A percentile compares a stretch with the other conserved stretches of the same genome.
Evolutionary conservation across 2,888 invertebrate genomes (phyloP).

Genomic region (Capitulum mitella): DNA sequence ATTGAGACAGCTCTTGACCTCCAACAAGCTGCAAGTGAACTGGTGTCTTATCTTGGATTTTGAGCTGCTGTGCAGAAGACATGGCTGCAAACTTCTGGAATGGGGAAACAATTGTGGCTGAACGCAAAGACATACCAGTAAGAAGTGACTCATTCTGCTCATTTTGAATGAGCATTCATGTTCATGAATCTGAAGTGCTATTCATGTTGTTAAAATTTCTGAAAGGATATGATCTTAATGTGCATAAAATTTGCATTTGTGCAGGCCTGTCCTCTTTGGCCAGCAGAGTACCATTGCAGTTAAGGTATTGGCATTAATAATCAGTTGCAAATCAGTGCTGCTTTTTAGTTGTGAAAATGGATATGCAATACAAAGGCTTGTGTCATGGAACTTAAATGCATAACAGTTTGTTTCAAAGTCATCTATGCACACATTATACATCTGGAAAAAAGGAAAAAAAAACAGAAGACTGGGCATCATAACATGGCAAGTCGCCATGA

Average conservation of each 20-base stretch:
- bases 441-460: no score
- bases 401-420: neutral
- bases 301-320: neutral
- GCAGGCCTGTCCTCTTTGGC: neutral
- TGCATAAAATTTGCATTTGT: neutral
- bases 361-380: no score
- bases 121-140: conserved; percentile 26
- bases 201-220: neutral
- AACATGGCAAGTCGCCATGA: neutral
- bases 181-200: neutral
- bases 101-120: conserved; percentile 39
- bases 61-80: no score
- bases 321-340: neutral
- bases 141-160: neutral
- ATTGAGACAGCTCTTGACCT: no score
- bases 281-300: neutral
- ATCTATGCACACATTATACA: no score
- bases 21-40: no score
- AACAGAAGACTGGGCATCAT: neutral
- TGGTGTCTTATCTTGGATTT: no score
- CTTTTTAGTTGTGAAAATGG: no score
- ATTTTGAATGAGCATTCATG: neutral
- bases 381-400: no score
- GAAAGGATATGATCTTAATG: neutral
- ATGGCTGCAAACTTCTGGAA: conserved; percentile 8